phyloP scores from a whole-genome alignment of 2,888 invertebrate species.

The Oxyscelio sp. region DNA sequence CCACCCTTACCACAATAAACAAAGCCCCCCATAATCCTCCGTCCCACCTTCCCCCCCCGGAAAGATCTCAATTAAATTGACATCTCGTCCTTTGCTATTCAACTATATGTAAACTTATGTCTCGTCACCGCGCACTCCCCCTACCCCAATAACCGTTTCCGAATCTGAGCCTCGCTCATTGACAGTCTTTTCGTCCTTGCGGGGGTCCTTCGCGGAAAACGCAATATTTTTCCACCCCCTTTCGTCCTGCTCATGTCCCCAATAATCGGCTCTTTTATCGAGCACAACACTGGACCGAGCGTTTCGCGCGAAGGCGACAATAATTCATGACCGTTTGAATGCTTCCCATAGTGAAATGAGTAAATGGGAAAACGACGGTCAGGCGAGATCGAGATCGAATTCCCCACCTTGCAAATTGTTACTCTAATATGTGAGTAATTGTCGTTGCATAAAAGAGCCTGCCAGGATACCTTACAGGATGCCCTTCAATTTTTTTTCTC shows the following conservation, averaged over 20 bases:
- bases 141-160: slow-evolving; percentile 13
- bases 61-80: slow-evolving; percentile 51
- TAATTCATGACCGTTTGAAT: slow-evolving; percentile 83
- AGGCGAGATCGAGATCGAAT: slow-evolving; percentile 82
- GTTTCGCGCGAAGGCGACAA: slow-evolving; percentile 83
- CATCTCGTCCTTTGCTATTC: slow-evolving; percentile 29
- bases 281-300: slow-evolving; percentile 29
- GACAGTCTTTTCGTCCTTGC: too few species aligned
- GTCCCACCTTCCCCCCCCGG: not conserved
- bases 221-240: too few species aligned
- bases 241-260: slow-evolving; percentile 25
- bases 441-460: slow-evolving; percentile 83
- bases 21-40: too few species aligned
- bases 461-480: slow-evolving; percentile 74
- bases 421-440: slow-evolving; percentile 88
- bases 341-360: slow-evolving; percentile 11
- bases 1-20: too few species aligned
- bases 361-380: slow-evolving; percentile 78
- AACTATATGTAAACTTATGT: slow-evolving; percentile 36
- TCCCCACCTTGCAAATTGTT: slow-evolving; percentile 85
- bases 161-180: not conserved
- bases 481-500: slow-evolving; percentile 26
- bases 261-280: slow-evolving; percentile 15
- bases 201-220: slow-evolving; percentile 32
- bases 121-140: slow-evolving; percentile 23